Percentiles rank a stretch among this genome's conserved stretches.
Conservation (phyloP, 2,113 vertebrate genomes). For the Ailurus styani region DNA sequence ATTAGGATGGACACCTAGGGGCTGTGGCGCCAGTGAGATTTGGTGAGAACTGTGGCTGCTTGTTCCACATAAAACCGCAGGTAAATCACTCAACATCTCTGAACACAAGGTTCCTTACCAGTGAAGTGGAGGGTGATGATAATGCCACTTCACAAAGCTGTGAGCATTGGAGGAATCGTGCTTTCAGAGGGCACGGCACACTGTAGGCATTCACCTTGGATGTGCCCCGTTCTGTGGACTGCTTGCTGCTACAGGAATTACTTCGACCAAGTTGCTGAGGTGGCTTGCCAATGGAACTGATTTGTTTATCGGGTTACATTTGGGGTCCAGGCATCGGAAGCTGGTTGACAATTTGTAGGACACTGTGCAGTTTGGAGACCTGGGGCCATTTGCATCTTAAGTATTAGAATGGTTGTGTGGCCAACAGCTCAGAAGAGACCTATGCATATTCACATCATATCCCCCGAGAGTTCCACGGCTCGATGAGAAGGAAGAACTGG, state of each 20-base stretch:
- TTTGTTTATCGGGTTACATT: not conserved
- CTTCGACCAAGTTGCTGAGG: not conserved
- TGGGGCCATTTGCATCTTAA: not conserved
- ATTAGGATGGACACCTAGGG: not conserved
- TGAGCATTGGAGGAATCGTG: not conserved
- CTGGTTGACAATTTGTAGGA: not conserved
- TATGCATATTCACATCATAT: not conserved
- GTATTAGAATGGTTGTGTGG: not conserved
- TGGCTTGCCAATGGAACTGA: not conserved
- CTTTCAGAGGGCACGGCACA: not conserved
- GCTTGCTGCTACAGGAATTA: not conserved
- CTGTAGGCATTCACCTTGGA: not conserved
- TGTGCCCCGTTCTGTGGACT: not conserved
- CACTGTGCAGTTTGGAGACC: not conserved
- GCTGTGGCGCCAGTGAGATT: not conserved
- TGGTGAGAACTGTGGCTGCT: not conserved
- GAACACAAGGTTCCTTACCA: not conserved
- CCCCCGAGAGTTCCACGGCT: not conserved
- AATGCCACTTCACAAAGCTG: not conserved
- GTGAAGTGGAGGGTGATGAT: not conserved
- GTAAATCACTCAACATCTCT: not conserved
- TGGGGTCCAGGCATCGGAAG: not conserved
- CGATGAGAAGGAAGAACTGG: not conserved
- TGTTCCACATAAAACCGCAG: not conserved
- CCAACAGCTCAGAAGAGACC: not conserved